Conservation (phyloP, 1,140 invertebrate species). For the Maconellicoccus hirsutus region DNA sequence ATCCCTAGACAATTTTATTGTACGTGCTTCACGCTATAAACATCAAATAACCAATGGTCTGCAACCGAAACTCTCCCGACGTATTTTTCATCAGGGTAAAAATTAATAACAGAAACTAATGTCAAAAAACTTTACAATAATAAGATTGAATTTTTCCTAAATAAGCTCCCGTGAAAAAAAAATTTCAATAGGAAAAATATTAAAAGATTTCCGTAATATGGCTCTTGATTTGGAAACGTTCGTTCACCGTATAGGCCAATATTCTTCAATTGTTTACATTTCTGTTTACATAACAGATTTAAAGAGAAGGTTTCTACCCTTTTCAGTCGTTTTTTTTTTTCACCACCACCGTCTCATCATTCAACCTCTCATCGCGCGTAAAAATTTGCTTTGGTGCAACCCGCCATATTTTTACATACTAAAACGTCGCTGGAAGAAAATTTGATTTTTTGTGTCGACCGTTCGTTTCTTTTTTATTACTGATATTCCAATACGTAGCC, state of each 20-base stretch:
- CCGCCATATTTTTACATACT: constrained; percentile 8
- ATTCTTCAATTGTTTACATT: constrained; percentile 9
- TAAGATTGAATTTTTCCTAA: not conserved
- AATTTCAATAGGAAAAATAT: constrained; percentile 12
- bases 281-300: constrained; percentile 9
- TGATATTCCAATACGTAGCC: not conserved
- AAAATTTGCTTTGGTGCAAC: not conserved
- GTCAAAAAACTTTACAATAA: not conserved
- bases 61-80: too few species aligned
- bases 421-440: not conserved
- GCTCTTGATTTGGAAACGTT: constrained; percentile 6
- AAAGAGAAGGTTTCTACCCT: constrained; percentile 13
- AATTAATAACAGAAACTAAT: not conserved
- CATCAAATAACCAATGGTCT: not conserved
- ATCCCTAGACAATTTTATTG: not conserved
- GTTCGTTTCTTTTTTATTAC: not conserved
- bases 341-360: not conserved
- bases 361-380: not conserved
- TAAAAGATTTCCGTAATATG: constrained; percentile 11
- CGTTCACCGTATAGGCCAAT: not conserved
- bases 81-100: too few species aligned
- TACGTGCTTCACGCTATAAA: not conserved
- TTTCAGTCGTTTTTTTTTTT: not conserved
- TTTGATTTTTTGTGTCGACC: not conserved
- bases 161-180: not conserved